phyloP scores from a whole-genome alignment of 2,888 invertebrate species.

The Spodoptera picta region DNA sequence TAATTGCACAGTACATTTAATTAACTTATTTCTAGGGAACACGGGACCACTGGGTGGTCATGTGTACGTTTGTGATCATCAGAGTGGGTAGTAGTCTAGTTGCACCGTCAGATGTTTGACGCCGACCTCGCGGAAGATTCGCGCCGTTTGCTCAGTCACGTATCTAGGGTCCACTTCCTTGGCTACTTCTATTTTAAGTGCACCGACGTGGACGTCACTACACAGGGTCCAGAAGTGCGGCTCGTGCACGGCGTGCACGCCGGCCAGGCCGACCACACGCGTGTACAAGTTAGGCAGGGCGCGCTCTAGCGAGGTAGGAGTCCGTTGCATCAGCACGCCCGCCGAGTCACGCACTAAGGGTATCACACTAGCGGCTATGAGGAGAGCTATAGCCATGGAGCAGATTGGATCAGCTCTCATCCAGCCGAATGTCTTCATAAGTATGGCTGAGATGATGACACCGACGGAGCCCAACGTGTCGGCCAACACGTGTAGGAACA shows the following conservation, averaged over 20 bases:
- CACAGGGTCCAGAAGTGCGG: constrained; percentile 99
- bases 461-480: constrained; percentile 99
- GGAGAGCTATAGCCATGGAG: constrained; percentile 97
- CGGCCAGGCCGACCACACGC: constrained; percentile 96
- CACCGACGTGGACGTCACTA: constrained; percentile 97
- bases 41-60: constrained; percentile 43
- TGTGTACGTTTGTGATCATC: constrained; percentile 70
- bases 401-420: constrained; percentile 99
- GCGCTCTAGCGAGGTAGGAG: constrained; percentile 94
- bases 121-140: constrained; percentile 97
- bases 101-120: constrained; percentile 97
- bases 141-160: constrained; percentile 96
- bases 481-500: constrained; percentile 98
- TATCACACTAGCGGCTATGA: constrained; percentile 96
- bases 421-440: constrained; percentile 99
- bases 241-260: constrained; percentile 98
- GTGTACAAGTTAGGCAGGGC: constrained; percentile 96
- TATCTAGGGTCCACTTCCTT: constrained; percentile 97
- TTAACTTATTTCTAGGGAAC: constrained; percentile 61
- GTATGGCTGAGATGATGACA: constrained; percentile 97
- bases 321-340: constrained; percentile 97
- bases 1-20: constrained; percentile 60
- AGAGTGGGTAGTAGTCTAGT: constrained; percentile 94
- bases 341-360: constrained; percentile 96
- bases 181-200: constrained; percentile 98